Evolutionary conservation across 2,797 vertebrate genomes (phyloP).

Genomic region (Clamator glandarius): DNA sequence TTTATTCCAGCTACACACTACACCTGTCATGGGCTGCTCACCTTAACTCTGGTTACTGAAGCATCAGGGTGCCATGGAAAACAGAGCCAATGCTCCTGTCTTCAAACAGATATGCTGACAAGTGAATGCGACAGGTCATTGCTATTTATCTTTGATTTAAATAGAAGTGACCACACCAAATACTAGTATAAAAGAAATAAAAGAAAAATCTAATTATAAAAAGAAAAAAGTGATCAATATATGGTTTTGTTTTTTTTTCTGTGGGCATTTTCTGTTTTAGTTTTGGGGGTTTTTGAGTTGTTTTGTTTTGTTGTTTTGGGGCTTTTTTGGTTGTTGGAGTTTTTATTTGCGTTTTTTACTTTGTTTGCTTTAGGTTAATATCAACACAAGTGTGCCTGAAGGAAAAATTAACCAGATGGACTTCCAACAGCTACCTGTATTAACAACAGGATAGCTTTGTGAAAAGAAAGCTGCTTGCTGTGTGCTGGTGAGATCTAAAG

Average conservation of each 20-base stretch:
- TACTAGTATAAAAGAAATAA: neutral
- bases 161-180: neutral
- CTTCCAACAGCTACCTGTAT: neutral
- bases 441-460: neutral
- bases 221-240: neutral
- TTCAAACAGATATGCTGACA: neutral
- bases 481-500: neutral
- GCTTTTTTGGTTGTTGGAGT: neutral
- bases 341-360: neutral
- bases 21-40: neutral
- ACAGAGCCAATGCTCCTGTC: neutral
- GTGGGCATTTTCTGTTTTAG: neutral
- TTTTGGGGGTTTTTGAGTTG: neutral
- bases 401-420: neutral
- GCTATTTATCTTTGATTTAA: neutral
- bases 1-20: neutral
- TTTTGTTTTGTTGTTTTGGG: neutral
- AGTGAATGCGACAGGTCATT: neutral
- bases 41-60: neutral
- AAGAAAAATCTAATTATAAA: neutral
- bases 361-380: neutral
- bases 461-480: neutral
- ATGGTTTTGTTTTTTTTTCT: neutral
- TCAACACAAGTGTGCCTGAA: neutral
- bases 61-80: neutral